Conservation (phyloP, 2,113 vertebrate species). For the Callaeas wilsoni region DNA sequence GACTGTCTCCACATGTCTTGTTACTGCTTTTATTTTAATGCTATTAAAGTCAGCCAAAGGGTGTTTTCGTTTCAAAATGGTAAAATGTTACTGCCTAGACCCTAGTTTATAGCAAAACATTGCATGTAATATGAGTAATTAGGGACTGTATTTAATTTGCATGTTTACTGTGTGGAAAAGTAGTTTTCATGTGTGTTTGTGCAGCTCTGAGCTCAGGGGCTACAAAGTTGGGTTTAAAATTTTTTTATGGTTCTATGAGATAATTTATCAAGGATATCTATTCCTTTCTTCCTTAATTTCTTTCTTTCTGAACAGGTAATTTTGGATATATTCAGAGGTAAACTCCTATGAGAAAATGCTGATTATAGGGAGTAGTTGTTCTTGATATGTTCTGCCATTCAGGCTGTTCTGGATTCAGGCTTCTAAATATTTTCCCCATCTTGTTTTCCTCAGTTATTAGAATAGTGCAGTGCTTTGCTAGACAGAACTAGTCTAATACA, state of each 20-base stretch:
- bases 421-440: not conserved
- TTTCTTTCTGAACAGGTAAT: not conserved
- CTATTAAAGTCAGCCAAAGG: not conserved
- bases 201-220: not conserved
- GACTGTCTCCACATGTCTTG: not conserved
- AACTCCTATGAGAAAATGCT: not conserved
- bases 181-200: not conserved
- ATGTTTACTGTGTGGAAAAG: not conserved
- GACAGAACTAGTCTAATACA: not conserved
- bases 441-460: not conserved
- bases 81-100: not conserved
- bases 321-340: not conserved
- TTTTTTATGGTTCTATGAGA: not conserved
- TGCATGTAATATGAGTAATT: not conserved
- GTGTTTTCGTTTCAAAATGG: not conserved
- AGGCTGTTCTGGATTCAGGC: not conserved
- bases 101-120: not conserved
- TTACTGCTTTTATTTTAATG: not conserved
- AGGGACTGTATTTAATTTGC: not conserved
- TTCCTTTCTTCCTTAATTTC: not conserved
- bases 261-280: not conserved
- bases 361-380: not conserved
- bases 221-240: not conserved
- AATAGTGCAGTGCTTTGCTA: not conserved
- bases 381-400: not conserved